Conservation (phyloP, 2,113 vertebrate genomes). For the Takifugu bimaculatus region DNA sequence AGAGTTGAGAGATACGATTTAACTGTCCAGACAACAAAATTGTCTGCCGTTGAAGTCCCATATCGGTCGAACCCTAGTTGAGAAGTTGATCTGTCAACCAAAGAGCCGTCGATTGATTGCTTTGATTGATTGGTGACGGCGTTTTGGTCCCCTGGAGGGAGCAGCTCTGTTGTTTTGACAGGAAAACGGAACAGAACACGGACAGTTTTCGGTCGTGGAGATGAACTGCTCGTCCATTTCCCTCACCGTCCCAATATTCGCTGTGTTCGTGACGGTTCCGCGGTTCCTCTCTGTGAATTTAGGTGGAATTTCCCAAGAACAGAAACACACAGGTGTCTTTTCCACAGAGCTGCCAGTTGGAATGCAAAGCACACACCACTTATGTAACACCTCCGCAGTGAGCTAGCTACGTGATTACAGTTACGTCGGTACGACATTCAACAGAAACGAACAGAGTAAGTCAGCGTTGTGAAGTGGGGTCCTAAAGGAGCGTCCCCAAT, state of each 20-base stretch:
- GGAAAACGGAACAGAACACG: constrained; percentile 21
- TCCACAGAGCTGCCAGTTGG: constrained; percentile 53
- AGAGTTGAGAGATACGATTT: too few species aligned
- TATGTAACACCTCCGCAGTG: constrained; percentile 56
- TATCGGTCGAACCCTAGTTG: constrained; percentile 28
- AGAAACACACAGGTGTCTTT: constrained; percentile 19
- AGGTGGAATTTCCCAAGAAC: constrained; percentile 37
- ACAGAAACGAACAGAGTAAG: constrained; percentile 44
- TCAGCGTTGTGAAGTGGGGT: constrained; percentile 50
- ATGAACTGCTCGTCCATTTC: constrained; percentile 29
- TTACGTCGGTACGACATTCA: constrained; percentile 63
- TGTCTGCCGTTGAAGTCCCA: not conserved
- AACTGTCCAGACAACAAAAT: too few species aligned
- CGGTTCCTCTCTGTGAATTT: constrained; percentile 19
- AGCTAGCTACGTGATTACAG: constrained; percentile 61
- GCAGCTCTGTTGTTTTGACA: constrained; percentile 47
- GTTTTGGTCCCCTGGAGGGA: constrained; percentile 26
- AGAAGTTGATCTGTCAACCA: constrained; percentile 32
- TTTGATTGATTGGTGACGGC: constrained; percentile 65
- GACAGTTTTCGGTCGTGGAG: constrained; percentile 11
- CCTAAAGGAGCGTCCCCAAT: constrained; percentile 37
- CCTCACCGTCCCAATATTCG: not conserved
- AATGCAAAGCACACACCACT: constrained; percentile 59
- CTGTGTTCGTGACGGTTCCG: constrained; percentile 5
- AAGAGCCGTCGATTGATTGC: constrained; percentile 54